Conservation (phyloP, 2,888 invertebrate species). For the Malthinus seriepunctatus region DNA sequence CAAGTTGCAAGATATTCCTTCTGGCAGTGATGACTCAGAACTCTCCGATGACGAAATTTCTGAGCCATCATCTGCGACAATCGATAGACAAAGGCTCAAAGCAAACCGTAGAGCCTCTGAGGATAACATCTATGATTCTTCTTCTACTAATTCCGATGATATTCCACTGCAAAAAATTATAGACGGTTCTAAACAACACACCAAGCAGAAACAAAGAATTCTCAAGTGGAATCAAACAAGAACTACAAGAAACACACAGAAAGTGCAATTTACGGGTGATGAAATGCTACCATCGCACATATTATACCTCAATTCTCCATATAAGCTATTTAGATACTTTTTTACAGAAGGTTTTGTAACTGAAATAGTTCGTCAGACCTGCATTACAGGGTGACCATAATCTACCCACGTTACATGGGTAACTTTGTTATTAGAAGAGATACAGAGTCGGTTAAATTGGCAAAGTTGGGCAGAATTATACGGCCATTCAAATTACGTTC, state of each 20-base stretch:
- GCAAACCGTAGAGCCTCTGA: not conserved
- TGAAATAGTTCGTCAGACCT: constrained; percentile 12
- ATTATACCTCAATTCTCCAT: constrained; percentile 3
- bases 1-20: not conserved
- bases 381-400: no score
- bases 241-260: not conserved
- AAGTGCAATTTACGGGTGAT: not conserved
- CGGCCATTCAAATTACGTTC: no score
- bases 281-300: not conserved
- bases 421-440: no score
- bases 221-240: not conserved
- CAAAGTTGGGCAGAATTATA: no score
- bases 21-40: constrained; percentile 3
- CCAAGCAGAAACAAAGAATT: not conserved
- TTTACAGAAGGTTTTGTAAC: constrained; percentile 2
- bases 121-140: not conserved
- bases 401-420: no score
- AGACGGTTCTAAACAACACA: no score
- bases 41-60: constrained; percentile 5
- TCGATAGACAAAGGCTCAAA: not conserved
- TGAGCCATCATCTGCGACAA: no score
- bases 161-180: no score
- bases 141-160: not conserved
- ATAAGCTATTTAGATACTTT: constrained; percentile 11
- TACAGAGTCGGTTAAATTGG: no score